Evolutionary conservation across 2,797 vertebrate genomes (phyloP).

Genomic region (Sebastes matsubarae): DNA sequence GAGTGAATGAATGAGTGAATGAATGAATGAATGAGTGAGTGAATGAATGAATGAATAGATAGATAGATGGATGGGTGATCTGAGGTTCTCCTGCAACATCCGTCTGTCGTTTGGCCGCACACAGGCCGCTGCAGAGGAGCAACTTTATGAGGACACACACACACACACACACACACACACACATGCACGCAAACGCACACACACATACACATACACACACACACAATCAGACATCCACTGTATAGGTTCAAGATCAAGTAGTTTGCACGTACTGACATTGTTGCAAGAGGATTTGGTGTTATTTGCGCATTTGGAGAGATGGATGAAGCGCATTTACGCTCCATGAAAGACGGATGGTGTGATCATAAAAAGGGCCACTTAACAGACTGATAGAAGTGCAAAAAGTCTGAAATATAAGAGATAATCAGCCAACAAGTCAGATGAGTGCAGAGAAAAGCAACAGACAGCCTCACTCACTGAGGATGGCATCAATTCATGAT

Average conservation of each 20-base stretch:
- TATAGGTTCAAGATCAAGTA: constrained; percentile 16
- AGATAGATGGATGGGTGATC: constrained; percentile 8
- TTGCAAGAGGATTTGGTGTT: not conserved
- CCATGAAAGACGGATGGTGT: not conserved
- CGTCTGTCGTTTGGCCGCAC: constrained; percentile 61
- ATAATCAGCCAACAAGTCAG: constrained; percentile 44
- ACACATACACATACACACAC: not conserved
- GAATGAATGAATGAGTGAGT: too few relatives aligned
- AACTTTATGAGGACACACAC: constrained; percentile 62
- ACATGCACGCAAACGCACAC: not conserved
- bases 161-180: not conserved
- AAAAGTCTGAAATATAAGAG: constrained; percentile 34
- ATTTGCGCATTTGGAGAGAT: not conserved
- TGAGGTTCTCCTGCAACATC: constrained; percentile 62
- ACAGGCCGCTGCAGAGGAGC: constrained; percentile 60
- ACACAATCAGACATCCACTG: not conserved
- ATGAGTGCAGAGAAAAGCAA: constrained; percentile 41
- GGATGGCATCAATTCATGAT: constrained; percentile 46
- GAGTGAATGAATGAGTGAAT: not conserved
- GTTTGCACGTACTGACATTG: constrained; percentile 3
- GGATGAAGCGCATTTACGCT: constrained; percentile 21
- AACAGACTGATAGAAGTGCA: constrained; percentile 1
- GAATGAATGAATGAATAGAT: too few relatives aligned
- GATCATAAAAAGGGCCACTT: not conserved
- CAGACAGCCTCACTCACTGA: constrained; percentile 22